Evolutionary conservation across 2,113 vertebrate genomes (phyloP).

Genomic region (Eolophus roseicapilla): DNA sequence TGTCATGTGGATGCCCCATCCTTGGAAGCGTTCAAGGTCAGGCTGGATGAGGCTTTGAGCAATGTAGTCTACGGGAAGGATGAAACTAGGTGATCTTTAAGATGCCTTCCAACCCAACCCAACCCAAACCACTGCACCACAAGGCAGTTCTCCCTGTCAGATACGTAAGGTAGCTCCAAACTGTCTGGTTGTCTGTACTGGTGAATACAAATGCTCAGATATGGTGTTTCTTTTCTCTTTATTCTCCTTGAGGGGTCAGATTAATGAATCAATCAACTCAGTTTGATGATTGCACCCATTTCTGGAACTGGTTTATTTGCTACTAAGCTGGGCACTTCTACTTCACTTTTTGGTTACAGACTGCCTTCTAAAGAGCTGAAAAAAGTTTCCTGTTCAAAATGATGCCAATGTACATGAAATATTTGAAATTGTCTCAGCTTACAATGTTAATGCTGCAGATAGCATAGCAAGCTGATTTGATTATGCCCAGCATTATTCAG

Average conservation of each 20-base stretch:
- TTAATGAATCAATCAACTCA: neutral
- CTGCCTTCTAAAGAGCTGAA: neutral
- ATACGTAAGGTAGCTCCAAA: neutral
- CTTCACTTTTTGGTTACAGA: neutral
- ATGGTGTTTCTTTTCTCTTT: neutral
- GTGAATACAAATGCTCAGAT: neutral
- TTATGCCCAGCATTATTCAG: slow-evolving; percentile 50
- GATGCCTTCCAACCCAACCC: neutral
- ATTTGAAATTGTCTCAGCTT: neutral
- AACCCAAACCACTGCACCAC: neutral
- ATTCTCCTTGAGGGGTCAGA: neutral
- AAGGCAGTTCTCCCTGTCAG: neutral
- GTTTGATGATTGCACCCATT: neutral
- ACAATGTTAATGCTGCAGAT: neutral
- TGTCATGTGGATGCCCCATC: neutral
- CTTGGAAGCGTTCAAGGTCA: neutral
- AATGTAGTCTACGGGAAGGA: neutral
- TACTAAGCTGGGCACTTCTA: neutral
- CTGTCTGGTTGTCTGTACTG: neutral
- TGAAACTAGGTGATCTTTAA: neutral
- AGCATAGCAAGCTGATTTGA: slow-evolving; percentile 42
- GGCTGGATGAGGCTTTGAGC: neutral
- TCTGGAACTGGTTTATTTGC: neutral
- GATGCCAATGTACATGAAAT: neutral
- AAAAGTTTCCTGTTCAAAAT: neutral